Evolutionary conservation across 2,888 invertebrate genomes (phyloP).

Genomic region (Eucera pruinosa): DNA sequence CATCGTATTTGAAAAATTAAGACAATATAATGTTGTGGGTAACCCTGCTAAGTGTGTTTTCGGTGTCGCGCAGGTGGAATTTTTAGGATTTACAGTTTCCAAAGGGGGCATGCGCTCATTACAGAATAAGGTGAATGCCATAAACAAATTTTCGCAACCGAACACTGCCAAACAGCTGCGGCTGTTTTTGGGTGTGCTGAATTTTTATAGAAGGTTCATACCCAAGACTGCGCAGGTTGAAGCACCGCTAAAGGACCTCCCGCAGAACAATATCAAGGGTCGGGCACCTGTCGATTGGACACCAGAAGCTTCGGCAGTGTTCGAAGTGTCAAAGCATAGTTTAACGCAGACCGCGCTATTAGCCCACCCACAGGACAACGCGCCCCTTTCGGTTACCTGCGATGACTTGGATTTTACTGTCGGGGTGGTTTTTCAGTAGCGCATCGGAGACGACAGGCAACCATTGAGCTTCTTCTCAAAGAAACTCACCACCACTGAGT

Average conservation of each 20-base stretch:
- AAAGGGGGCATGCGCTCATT: too few relatives aligned
- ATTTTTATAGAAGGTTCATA: constrained; percentile 8
- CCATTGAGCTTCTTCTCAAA: constrained; percentile 12
- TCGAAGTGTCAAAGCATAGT: neutral
- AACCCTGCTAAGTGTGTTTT: too few relatives aligned
- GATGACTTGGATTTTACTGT: constrained; percentile 18
- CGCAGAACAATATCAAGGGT: constrained; percentile 2
- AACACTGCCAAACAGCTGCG: constrained; percentile 3
- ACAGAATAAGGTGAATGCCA: too few relatives aligned
- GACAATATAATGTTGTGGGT: too few relatives aligned
- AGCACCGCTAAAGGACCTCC: neutral
- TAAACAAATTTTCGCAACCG: too few relatives aligned
- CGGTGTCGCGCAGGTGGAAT: too few relatives aligned
- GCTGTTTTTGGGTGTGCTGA: constrained; percentile 8
- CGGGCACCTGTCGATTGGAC: neutral
- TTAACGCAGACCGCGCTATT: neutral
- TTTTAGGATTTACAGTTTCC: too few relatives aligned
- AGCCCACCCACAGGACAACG: neutral
- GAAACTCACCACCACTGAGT: neutral
- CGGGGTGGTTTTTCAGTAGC: constrained; percentile 48
- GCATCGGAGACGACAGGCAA: constrained; percentile 25
- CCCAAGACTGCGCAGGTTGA: constrained; percentile 4
- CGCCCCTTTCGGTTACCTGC: neutral
- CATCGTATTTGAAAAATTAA: too few relatives aligned
- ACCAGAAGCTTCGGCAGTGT: neutral